These are phyloP conservation scores for Trisateles emortualis DNA, from an alignment of 2,888 invertebrate species.

Conservation along the genomic window DNA sequence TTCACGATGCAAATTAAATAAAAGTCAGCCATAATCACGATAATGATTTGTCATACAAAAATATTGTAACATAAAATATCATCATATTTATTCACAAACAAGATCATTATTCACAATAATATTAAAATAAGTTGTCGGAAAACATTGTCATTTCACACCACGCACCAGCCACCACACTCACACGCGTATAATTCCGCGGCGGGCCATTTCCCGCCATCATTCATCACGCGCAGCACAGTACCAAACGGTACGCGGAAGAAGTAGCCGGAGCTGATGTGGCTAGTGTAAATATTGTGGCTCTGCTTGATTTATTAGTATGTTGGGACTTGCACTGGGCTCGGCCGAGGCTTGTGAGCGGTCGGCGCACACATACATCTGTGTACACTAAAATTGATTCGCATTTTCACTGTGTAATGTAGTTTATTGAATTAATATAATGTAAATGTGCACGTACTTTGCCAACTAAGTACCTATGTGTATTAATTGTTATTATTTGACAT, in stretches of 20 bases:
- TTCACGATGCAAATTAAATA: not conserved
- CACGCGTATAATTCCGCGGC: not conserved
- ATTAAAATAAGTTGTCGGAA: conserved; percentile 11
- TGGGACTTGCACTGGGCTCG: not conserved
- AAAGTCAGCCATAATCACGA: not conserved
- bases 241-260: conserved; percentile 28
- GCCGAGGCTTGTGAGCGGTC: not conserved
- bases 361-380: conserved; percentile 3
- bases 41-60: not conserved
- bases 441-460: not conserved
- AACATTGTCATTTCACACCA: not conserved
- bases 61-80: not conserved
- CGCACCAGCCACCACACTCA: not conserved
- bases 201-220: conserved; percentile 14
- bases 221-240: conserved; percentile 12
- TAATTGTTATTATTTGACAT: too few relatives aligned
- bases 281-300: conserved; percentile 25
- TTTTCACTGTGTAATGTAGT: not conserved
- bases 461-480: too few relatives aligned
- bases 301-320: conserved; percentile 17
- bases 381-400: not conserved
- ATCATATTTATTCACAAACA: not conserved
- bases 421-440: conserved; percentile 5
- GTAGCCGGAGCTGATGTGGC: not conserved
- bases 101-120: conserved; percentile 2